Base-by-base conservation (phyloP, 2,113 vertebrate genomes). In the Eulemur rufifrons region DNA sequence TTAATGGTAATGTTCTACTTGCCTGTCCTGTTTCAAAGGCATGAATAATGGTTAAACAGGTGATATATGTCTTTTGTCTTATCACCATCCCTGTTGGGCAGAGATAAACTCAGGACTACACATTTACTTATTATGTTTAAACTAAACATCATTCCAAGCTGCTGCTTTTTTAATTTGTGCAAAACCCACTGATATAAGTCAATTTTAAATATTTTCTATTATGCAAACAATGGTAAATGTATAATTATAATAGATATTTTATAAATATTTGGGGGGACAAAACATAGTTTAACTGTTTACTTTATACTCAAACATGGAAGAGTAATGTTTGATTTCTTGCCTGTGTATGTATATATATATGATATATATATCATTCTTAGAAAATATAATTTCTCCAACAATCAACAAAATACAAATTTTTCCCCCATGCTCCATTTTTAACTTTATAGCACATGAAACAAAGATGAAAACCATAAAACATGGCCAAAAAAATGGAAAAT, bases 381-480 rank as follows among this genome's bases (percentile, higher is more conserved):
- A 63, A 86, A 89, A 96, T 68, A 17, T 21, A 21, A 91, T 13
- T 69, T 71, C 85, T 96, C 9, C 9, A 87, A 76, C 7, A 69
- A 86, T 45, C 47, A 50, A 50, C 29, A 96, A 86, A 61, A 82
- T 84, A 83, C 14, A 61, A 78, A 54, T 27, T 45, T 45, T 86
- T 94, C 88, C 18, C 66, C 77, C 7, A 64, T 89, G 89, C 86
- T 5, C 66, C 37, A 66, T 20, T 96, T 94, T 84, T 56, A 42
- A 61, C 73, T 89, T 83, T 64, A 83, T 32, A 42, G 95, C 56
- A 14, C 61, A 93, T 93, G 11, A 76, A 39, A 94, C 15, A 91
- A 84, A 88, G 90, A 95, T 94, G 29, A 96, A 96, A 97, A 84
- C 4, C 47, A 95, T 18, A 96, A 96, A 86, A 27, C 5, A 95